Conservation (phyloP, 2,797 vertebrate genomes). For the Sebastolobus alascanus region DNA sequence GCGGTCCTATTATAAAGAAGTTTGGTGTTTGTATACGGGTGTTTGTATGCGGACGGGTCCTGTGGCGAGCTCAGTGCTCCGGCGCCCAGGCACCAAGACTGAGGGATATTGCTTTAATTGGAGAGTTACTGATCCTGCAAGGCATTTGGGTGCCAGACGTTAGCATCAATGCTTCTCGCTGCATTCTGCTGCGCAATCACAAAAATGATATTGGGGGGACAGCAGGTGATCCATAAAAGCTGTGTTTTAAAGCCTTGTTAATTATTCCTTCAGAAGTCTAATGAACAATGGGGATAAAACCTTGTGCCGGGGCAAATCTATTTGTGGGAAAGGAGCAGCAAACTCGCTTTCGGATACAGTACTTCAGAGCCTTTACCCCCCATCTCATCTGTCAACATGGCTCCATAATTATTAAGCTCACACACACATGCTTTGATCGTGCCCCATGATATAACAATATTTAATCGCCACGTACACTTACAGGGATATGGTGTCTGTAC, state of each 20-base stretch:
- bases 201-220: constrained; percentile 89
- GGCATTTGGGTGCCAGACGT: constrained; percentile 86
- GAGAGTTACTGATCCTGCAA: constrained; percentile 88
- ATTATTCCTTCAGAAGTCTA: constrained; percentile 89
- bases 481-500: constrained; percentile 57
- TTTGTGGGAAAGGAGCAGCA: constrained; percentile 71
- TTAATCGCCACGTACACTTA: constrained; percentile 60
- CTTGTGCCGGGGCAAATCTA: constrained; percentile 78
- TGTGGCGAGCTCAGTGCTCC: constrained; percentile 70
- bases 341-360: constrained; percentile 59
- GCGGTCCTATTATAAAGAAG: constrained; percentile 66
- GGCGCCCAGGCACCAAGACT: constrained; percentile 75
- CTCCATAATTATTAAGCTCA: constrained; percentile 63
- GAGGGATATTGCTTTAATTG: constrained; percentile 87
- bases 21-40: constrained; percentile 67
- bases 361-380: constrained; percentile 72
- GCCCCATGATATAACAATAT: constrained; percentile 58
- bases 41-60: constrained; percentile 64
- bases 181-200: constrained; percentile 88
- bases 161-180: constrained; percentile 83
- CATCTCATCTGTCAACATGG: constrained; percentile 71
- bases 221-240: constrained; percentile 91
- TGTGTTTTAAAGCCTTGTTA: constrained; percentile 90
- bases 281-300: constrained; percentile 87
- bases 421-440: constrained; percentile 66